Evolutionary conservation across 2,113 vertebrate species (phyloP).

Genomic region (Hemiscyllium ocellatum): DNA sequence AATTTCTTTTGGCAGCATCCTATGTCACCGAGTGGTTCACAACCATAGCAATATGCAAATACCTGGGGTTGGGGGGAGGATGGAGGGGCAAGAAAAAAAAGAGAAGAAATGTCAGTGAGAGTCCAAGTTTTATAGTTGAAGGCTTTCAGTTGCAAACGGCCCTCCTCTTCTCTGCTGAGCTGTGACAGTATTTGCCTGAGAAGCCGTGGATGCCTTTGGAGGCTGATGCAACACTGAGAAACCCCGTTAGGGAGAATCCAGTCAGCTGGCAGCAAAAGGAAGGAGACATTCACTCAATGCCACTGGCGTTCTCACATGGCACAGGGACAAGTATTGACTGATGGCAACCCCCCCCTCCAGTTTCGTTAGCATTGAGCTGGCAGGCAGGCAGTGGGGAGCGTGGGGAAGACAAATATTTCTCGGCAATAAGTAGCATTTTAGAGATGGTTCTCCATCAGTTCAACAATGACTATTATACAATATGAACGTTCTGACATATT

Average conservation of each 20-base stretch:
- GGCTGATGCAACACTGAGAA: not conserved
- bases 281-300: not conserved
- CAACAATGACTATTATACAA: slow-evolving; percentile 24
- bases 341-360: not conserved
- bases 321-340: not conserved
- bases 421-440: not conserved
- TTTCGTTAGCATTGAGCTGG: not conserved
- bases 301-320: no score
- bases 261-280: not conserved
- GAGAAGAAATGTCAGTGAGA: no score
- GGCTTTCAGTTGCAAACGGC: not conserved
- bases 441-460: not conserved
- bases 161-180: not conserved
- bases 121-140: not conserved
- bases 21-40: not conserved
- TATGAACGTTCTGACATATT: slow-evolving; percentile 21
- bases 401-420: not conserved
- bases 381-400: not conserved
- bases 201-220: not conserved
- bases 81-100: no score
- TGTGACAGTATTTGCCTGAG: not conserved
- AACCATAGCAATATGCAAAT: not conserved
- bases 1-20: slow-evolving; percentile 25
- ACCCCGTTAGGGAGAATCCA: not conserved
- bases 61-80: not conserved